phyloP scores from a whole-genome alignment of 2,113 vertebrate genomes.

The Indicator indicator region DNA sequence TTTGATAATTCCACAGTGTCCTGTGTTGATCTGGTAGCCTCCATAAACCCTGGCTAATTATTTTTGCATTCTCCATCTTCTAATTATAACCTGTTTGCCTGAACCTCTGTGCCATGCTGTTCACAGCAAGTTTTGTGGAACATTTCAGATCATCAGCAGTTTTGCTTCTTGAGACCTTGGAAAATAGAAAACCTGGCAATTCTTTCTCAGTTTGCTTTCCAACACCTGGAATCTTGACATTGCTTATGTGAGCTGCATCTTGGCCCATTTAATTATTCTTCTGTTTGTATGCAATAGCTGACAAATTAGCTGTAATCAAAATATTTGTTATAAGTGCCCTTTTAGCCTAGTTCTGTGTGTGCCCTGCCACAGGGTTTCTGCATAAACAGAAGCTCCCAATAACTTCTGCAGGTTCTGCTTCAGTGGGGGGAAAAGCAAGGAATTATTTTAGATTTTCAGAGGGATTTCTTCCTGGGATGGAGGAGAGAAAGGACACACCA shows the following conservation, averaged over 20 bases:
- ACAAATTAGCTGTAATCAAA: neutral
- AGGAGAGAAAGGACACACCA: neutral
- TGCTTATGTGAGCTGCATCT: neutral
- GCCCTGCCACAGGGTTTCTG: neutral
- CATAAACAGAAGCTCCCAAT: neutral
- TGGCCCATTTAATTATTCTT: neutral
- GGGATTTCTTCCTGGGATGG: neutral
- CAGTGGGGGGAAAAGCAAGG: neutral
- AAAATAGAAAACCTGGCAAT: neutral
- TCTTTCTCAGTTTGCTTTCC: neutral
- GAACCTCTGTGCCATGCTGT: slow-evolving; percentile 5
- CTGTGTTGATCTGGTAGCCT: neutral
- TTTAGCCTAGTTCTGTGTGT: neutral
- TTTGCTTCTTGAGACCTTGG: neutral
- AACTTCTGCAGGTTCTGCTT: neutral
- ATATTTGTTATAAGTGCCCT: neutral
- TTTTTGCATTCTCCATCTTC: slow-evolving; percentile 27
- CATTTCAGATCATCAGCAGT: neutral
- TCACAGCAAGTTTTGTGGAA: slow-evolving; percentile 15
- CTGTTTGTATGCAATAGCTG: neutral
- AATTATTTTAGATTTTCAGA: neutral
- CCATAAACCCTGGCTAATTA: slow-evolving; percentile 45
- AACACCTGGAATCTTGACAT: neutral
- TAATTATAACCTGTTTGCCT: neutral
- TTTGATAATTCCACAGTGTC: slow-evolving; percentile 13